Conservation (phyloP, 2,888 invertebrate genomes). For the Drosophila formosana region DNA sequence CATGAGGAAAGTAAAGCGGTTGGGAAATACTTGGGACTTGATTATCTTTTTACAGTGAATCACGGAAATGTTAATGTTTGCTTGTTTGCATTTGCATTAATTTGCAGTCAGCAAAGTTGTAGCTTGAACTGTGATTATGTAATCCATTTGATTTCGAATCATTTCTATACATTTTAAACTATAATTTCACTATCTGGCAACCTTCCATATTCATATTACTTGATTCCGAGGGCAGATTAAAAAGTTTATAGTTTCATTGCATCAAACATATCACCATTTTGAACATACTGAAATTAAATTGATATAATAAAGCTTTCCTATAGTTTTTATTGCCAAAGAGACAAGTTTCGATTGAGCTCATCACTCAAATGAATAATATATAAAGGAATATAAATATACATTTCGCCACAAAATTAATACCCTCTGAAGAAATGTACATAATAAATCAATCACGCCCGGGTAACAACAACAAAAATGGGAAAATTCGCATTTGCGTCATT, state of each 20-base stretch:
- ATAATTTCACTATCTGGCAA: neutral
- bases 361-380: neutral
- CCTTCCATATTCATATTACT: neutral
- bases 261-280: neutral
- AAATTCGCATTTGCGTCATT: constrained; percentile 14
- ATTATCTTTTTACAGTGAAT: constrained; percentile 3
- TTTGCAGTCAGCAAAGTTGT: neutral
- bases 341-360: constrained; percentile 2
- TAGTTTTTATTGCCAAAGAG: neutral
- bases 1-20: neutral
- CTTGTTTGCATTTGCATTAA: neutral
- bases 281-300: neutral
- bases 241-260: neutral
- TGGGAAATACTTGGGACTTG: constrained; percentile 1
- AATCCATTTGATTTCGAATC: neutral
- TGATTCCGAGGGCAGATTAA: neutral
- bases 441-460: constrained; percentile 20
- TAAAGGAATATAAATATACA: neutral
- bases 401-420: neutral
- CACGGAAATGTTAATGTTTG: neutral
- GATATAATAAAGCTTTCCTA: neutral
- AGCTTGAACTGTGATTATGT: constrained; percentile 6
- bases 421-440: neutral
- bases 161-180: neutral
- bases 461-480: neutral